Conservation (phyloP, 2,888 invertebrate genomes). For the Agonopterix subpropinquella region DNA sequence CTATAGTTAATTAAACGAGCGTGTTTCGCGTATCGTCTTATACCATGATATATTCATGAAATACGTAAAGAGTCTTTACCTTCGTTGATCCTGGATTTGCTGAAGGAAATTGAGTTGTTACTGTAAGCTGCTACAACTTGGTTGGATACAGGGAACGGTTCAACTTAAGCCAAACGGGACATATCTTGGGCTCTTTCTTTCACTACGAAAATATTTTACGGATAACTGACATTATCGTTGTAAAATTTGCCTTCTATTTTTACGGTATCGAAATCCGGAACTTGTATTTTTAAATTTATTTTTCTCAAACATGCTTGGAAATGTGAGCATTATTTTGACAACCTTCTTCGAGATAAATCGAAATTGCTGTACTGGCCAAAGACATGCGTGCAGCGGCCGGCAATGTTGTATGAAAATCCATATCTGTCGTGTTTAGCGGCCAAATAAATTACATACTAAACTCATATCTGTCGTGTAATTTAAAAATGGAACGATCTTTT, state of each 20-base stretch:
- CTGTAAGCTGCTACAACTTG: constrained; percentile 49
- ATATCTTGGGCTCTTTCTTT: constrained; percentile 25
- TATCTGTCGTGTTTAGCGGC: no score
- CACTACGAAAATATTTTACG: constrained; percentile 22
- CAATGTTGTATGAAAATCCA: no score
- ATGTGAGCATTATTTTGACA: no score
- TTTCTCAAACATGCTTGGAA: no score
- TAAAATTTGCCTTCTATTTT: constrained; percentile 3
- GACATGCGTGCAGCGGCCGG: no score
- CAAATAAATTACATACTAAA: no score
- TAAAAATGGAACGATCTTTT: no score
- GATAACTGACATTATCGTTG: constrained; percentile 5
- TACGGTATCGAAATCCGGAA: no score
- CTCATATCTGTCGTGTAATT: no score
- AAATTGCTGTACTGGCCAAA: no score
- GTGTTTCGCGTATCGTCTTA: background rate
- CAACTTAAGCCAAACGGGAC: constrained; percentile 34
- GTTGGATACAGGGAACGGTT: constrained; percentile 36
- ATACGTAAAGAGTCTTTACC: constrained; percentile 41
- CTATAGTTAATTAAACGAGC: constrained; percentile 2
- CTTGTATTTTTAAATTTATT: no score
- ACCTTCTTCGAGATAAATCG: no score
- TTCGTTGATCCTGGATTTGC: constrained; percentile 53
- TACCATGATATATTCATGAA: constrained; percentile 40
- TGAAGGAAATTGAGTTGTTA: constrained; percentile 47